Evolutionary conservation across 1,140 invertebrate species (phyloP), one percentile per base, ranked within the genome.

Genomic region (Lineus longissimus): DNA sequence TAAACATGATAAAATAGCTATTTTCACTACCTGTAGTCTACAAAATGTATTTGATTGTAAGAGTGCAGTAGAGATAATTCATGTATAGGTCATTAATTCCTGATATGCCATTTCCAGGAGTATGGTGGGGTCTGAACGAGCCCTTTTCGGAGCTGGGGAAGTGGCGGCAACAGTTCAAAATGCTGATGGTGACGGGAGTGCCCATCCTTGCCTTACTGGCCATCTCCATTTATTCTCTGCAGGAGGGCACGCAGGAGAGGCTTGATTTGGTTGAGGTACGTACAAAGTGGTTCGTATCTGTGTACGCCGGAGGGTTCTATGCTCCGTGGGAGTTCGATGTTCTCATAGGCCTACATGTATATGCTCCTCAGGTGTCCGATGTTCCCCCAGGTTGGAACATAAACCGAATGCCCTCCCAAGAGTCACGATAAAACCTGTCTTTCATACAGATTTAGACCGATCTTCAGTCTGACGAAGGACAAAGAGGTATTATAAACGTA

Each of bases 61-160:
- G n/a, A n/a, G n/a, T n/a, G n/a, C n/a, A n/a, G n/a, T n/a, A n/a
- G n/a, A n/a, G n/a, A n/a, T n/a, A n/a, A n/a, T n/a, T n/a, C n/a
- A n/a, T n/a, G n/a, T n/a, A n/a, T n/a, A n/a, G n/a, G n/a, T n/a
- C n/a, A n/a, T n/a, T n/a, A n/a, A n/a, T n/a, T n/a, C n/a, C n/a
- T n/a, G n/a, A n/a, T n/a, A n/a, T n/a, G n/a, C n/a, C n/a, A n/a
- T 15, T 36, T 36, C 6, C 33, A 36, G 33, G 33, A 36, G 33
- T 36, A 36, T 36, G 33, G 33, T 36, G 33, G 33, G 33, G 33
- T 15, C 33, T 36, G 33, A 36, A 36, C 33, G 47, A 51, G 9
- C 47, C 47, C 25, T 51, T 51, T 9, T 51, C 47, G 47, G 47
- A 51, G 47, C n/a, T 27, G 9, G 47, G 47, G n/a, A 51, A 51